These are phyloP conservation scores for Calephelis perditalis DNA, from an alignment of 2,888 invertebrate species.

Conservation along the genomic window DNA sequence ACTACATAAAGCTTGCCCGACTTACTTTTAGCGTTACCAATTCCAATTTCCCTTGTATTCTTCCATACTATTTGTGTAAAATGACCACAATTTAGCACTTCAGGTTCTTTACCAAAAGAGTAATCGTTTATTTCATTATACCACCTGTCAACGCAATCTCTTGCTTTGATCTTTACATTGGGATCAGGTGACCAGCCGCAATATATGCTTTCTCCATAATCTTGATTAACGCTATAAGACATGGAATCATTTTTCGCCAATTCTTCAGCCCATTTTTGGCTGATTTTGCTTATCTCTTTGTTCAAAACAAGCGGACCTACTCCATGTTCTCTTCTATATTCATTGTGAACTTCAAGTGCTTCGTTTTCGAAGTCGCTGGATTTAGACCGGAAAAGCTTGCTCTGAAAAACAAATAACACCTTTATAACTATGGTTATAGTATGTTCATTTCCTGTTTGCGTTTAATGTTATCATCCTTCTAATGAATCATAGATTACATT, in stretches of 20 bases:
- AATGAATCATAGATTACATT: not conserved
- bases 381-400: conserved; percentile 60
- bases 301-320: conserved; percentile 71
- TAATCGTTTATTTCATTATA: conserved; percentile 86
- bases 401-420: conserved; percentile 46
- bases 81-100: conserved; percentile 80
- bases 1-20: conserved; percentile 91
- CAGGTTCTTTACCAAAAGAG: conserved; percentile 82
- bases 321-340: conserved; percentile 64
- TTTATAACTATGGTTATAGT: not conserved
- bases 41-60: conserved; percentile 83
- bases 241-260: conserved; percentile 81
- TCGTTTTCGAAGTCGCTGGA: conserved; percentile 62
- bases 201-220: conserved; percentile 84
- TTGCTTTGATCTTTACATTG: conserved; percentile 80
- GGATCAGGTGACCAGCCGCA: conserved; percentile 83
- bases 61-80: conserved; percentile 93
- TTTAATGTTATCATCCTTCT: not conserved
- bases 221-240: conserved; percentile 80
- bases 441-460: not conserved
- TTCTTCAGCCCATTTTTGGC: conserved; percentile 85
- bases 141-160: conserved; percentile 86
- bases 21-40: conserved; percentile 85
- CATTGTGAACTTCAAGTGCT: conserved; percentile 62
- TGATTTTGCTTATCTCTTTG: conserved; percentile 80